phyloP scores from a whole-genome alignment of 1,140 invertebrate species.

The Papilio machaon region DNA sequence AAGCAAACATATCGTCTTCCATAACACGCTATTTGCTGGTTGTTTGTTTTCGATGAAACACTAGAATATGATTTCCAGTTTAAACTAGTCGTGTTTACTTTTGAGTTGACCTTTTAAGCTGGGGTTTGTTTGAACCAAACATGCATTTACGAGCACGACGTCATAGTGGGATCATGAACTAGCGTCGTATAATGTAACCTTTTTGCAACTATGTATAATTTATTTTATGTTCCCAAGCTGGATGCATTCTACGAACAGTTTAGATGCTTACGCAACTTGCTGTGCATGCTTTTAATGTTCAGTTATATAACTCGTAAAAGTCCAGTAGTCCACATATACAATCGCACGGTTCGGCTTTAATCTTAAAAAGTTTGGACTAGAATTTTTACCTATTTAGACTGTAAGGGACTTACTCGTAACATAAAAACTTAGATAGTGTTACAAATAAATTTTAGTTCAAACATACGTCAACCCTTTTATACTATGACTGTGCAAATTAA shows the following conservation, averaged over 20 bases:
- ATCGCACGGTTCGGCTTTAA: background rate
- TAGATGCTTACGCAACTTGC: background rate
- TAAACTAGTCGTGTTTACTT: slow-evolving; percentile 29
- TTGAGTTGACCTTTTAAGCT: slow-evolving; percentile 34
- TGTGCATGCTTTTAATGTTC: slow-evolving; percentile 9
- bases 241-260: slow-evolving; percentile 4
- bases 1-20: slow-evolving; percentile 15
- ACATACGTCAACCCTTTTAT: no score
- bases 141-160: slow-evolving; percentile 37
- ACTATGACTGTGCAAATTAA: no score
- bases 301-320: background rate
- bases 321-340: background rate
- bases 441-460: no score
- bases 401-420: no score
- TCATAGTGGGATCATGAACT: slow-evolving; percentile 28
- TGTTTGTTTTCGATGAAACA: slow-evolving; percentile 24
- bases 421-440: no score
- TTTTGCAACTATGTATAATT: slow-evolving; percentile 21
- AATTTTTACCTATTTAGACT: no score
- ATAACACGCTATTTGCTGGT: slow-evolving; percentile 12
- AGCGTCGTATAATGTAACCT: slow-evolving; percentile 29
- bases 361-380: background rate
- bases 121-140: slow-evolving; percentile 33
- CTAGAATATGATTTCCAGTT: slow-evolving; percentile 35
- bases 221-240: slow-evolving; percentile 10